phyloP scores from a whole-genome alignment of 2,797 vertebrate genomes.

The Sebastes ruberrimus region DNA sequence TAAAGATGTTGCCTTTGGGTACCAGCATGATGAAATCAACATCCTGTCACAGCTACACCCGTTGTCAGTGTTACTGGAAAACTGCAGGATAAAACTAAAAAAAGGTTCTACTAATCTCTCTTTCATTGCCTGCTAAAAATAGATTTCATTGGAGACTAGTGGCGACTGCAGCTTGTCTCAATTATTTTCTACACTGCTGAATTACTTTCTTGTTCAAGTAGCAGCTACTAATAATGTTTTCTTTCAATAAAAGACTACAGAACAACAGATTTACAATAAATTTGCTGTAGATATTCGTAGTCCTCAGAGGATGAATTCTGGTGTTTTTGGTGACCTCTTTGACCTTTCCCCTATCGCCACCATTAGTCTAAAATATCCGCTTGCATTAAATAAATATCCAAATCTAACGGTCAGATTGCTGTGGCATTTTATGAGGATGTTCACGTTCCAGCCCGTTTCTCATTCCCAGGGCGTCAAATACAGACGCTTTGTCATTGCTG shows the following conservation, averaged over 20 bases:
- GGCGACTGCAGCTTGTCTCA: not conserved
- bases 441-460: too few relatives aligned
- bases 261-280: not conserved
- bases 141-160: not conserved
- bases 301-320: not conserved
- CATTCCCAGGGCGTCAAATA: too few relatives aligned
- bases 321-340: not conserved
- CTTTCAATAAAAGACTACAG: not conserved
- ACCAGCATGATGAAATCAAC: not conserved
- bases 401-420: not conserved
- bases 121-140: not conserved
- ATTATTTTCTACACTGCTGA: not conserved
- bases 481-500: too few relatives aligned
- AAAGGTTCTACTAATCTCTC: not conserved
- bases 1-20: not conserved
- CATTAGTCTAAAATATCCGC: not conserved
- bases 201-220: not conserved
- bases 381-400: not conserved
- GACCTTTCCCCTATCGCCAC: not conserved
- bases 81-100: not conserved
- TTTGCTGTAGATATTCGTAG: not conserved
- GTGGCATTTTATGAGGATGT: not conserved
- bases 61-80: not conserved
- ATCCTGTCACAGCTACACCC: constrained; percentile 7
- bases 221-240: not conserved